Conservation (phyloP, 1,140 invertebrate species). For the Drosophila tropicalis region DNA sequence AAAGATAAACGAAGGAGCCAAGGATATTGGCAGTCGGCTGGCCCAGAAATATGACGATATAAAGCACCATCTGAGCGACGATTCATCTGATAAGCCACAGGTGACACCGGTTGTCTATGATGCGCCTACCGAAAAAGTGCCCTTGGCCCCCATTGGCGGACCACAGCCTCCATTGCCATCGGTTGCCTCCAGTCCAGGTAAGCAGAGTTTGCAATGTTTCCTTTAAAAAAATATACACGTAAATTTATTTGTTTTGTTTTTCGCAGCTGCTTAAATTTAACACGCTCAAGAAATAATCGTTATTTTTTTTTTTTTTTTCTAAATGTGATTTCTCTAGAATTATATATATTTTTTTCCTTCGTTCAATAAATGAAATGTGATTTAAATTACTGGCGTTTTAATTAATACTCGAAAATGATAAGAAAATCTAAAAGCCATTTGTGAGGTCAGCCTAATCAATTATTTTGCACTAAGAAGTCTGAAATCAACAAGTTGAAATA, state of each 20-base stretch:
- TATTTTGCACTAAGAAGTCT: neutral
- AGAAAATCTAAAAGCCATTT: constrained; percentile 16
- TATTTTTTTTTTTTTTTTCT: constrained; percentile 3
- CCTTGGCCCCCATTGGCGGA: constrained; percentile 61
- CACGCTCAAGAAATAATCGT: neutral
- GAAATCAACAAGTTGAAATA: neutral
- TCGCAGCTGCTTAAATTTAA: neutral
- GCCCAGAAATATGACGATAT: constrained; percentile 71
- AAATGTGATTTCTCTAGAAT: constrained; percentile 6
- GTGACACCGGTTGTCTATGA: constrained; percentile 20
- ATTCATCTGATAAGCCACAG: constrained; percentile 40
- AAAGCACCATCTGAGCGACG: constrained; percentile 74
- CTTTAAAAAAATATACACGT: too few relatives aligned
- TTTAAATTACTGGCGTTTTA: constrained; percentile 5
- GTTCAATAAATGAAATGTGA: constrained; percentile 16
- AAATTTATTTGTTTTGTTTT: neutral
- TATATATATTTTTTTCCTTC: constrained; percentile 1
- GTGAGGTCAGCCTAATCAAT: neutral
- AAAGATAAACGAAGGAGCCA: constrained; percentile 67
- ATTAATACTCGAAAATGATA: neutral
- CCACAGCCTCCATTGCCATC: constrained; percentile 21
- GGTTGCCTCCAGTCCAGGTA: constrained; percentile 17
- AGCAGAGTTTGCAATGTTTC: neutral
- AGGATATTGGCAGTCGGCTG: constrained; percentile 62
- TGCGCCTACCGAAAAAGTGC: constrained; percentile 70